Percentiles rank a stretch among this genome's conserved stretches.
Conservation (phyloP, 1,140 invertebrate genomes). For the Zaprionus kolodkinae region DNA sequence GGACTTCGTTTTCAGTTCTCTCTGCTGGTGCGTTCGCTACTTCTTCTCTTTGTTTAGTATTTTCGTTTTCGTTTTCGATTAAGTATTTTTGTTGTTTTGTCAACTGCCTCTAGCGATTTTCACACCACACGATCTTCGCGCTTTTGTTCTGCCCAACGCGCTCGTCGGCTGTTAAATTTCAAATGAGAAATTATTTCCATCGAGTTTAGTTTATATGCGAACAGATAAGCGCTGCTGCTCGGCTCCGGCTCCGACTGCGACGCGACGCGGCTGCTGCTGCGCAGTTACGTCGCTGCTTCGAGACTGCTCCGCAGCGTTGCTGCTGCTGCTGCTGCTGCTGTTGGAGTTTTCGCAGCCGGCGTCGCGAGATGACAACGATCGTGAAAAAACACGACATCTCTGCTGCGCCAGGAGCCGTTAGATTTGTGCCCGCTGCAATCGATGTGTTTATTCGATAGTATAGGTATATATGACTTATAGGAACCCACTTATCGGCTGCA, state of each 20-base stretch:
- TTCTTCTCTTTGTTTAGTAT: background rate
- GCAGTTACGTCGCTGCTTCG: conserved; percentile 8
- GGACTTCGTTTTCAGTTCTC: conserved; percentile 19
- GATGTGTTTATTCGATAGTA: background rate
- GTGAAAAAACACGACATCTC: conserved; percentile 8
- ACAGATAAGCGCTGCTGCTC: conserved; percentile 72
- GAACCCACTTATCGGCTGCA: conserved; percentile 2
- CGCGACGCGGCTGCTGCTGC: conserved; percentile 6
- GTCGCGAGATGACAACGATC: background rate
- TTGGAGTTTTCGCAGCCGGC: conserved; percentile 17
- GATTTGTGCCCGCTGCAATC: background rate
- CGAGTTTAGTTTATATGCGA: conserved; percentile 83
- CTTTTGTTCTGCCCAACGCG: conserved; percentile 61
- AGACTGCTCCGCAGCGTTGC: conserved; percentile 1
- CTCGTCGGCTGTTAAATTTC: conserved; percentile 80
- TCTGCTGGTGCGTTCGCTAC: conserved; percentile 7
- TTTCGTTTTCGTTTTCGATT: conserved; percentile 6
- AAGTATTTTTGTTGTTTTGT: background rate
- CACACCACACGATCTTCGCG: conserved; percentile 49
- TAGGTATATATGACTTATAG: background rate
- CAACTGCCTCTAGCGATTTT: conserved; percentile 41
- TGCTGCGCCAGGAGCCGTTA: conserved; percentile 37
- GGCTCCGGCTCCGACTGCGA: conserved; percentile 28
- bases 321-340: conserved; percentile 20
- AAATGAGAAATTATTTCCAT: conserved; percentile 82